Conservation (phyloP, 2,888 invertebrate species). For the Adelphocoris suturalis region DNA sequence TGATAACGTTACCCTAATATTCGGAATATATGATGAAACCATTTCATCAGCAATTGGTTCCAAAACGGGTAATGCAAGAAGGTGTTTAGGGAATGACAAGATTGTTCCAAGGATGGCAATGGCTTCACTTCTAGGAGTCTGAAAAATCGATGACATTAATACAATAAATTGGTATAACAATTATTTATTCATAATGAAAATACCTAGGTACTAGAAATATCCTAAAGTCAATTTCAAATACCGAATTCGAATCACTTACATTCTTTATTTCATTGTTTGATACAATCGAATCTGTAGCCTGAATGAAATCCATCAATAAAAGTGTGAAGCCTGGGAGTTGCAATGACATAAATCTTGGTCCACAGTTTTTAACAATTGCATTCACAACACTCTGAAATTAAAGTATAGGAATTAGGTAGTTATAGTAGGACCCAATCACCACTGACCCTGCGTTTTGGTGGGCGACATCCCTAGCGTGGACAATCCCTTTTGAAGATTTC, state of each 20-base stretch:
- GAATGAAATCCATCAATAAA: constrained; percentile 91
- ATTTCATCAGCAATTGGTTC: constrained; percentile 84
- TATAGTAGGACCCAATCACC: too few relatives aligned
- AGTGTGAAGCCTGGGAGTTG: constrained; percentile 93
- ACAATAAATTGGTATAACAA: not conserved
- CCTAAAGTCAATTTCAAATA: not conserved
- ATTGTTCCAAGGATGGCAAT: constrained; percentile 93
- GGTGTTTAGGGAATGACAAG: constrained; percentile 88
- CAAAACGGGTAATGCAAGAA: constrained; percentile 84
- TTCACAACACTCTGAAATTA: constrained; percentile 85
- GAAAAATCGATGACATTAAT: constrained; percentile 74
- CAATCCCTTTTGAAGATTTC: too few relatives aligned
- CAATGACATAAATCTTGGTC: constrained; percentile 91
- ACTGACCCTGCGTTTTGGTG: too few relatives aligned
- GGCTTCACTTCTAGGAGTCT: constrained; percentile 93
- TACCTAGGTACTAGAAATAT: not conserved
- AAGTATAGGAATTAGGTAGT: constrained; percentile 3
- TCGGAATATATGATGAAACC: constrained; percentile 83
- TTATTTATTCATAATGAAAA: not conserved
- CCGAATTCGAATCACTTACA: constrained; percentile 77
- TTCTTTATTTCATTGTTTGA: constrained; percentile 87
- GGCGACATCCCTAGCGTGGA: too few relatives aligned
- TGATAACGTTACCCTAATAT: constrained; percentile 84
- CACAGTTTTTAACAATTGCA: constrained; percentile 87
- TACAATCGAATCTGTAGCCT: constrained; percentile 92